phyloP scores from a whole-genome alignment of 2,888 invertebrate species.

The Acanthosepion pharaonis region DNA sequence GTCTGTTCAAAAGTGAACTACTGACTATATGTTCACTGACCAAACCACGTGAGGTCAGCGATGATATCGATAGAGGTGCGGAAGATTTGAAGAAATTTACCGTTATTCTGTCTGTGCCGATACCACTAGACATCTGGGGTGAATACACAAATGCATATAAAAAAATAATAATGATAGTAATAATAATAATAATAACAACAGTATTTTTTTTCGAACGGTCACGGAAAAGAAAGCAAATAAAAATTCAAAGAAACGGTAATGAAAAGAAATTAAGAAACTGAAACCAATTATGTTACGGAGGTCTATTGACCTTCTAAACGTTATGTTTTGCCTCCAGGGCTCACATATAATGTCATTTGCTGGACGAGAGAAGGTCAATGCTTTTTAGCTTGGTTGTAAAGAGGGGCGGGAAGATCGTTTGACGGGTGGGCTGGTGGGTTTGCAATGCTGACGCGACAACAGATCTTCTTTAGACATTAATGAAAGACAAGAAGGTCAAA shows the following conservation, averaged over 20 bases:
- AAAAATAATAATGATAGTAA: neutral
- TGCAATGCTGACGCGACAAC: neutral
- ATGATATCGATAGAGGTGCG: no score
- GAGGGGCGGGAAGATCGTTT: neutral
- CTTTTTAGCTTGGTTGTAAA: neutral
- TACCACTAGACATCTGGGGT: no score
- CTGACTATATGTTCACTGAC: no score
- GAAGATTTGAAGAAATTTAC: no score
- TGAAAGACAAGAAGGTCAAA: neutral
- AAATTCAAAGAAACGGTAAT: neutral
- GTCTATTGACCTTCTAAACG: neutral
- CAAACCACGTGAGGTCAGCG: no score
- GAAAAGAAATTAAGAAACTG: neutral
- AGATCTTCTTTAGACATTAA: neutral
- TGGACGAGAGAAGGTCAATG: neutral
- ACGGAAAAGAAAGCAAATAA: neutral
- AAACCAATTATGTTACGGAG: constrained; percentile 12
- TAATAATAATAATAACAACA: neutral
- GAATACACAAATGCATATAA: no score
- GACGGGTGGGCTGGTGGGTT: neutral
- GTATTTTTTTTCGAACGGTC: neutral
- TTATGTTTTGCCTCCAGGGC: neutral
- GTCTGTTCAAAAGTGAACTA: no score
- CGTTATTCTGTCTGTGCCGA: no score
- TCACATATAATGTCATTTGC: neutral